Conservation (phyloP, 2,888 invertebrate genomes). For the Drosophila sordidapex region DNA sequence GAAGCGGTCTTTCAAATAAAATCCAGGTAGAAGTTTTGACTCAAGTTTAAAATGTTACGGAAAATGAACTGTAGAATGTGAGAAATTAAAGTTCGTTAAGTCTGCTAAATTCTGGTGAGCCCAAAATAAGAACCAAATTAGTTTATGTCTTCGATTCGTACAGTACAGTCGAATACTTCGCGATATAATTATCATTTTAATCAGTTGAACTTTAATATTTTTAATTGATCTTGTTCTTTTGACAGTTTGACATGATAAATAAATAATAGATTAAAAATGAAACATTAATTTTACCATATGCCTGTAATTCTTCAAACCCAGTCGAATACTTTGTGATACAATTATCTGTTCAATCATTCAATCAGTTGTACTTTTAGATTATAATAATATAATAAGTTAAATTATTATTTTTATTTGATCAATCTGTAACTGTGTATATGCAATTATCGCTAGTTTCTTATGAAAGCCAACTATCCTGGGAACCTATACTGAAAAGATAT, state of each 20-base stretch:
- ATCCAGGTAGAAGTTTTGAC: neutral
- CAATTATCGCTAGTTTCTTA: constrained; percentile 9
- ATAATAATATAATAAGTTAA: neutral
- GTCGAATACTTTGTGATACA: too few species aligned
- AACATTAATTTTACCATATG: neutral
- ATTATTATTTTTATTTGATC: neutral
- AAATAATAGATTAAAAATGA: neutral
- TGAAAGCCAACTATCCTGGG: neutral
- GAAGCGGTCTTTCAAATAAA: constrained; percentile 20
- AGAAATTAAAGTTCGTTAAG: neutral
- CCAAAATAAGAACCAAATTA: too few species aligned
- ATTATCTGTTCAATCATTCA: too few species aligned
- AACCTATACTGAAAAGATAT: constrained; percentile 5
- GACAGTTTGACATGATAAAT: neutral
- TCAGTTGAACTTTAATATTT: neutral
- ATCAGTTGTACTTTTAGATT: neutral
- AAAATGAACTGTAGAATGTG: neutral
- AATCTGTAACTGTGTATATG: neutral
- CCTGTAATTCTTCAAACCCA: too few species aligned
- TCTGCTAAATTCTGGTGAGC: too few species aligned
- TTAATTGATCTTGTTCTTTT: neutral
- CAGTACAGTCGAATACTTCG: neutral
- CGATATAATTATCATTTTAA: neutral
- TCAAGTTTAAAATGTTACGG: neutral
- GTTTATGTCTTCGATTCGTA: neutral